Evolutionary conservation across 2,113 vertebrate species (phyloP).

Genomic region (Colinus virginianus): DNA sequence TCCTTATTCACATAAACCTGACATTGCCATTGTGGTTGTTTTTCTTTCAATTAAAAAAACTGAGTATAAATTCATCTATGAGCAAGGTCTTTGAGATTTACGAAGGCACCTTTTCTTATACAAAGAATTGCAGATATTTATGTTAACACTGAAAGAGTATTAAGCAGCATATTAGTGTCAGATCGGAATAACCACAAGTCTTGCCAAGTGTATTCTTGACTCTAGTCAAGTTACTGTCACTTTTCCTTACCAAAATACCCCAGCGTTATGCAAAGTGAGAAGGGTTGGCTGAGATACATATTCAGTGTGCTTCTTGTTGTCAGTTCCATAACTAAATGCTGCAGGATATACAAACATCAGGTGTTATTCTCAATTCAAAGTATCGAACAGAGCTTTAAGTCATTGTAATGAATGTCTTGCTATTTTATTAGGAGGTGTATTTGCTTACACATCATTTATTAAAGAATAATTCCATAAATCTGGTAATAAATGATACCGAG

Average conservation of each 20-base stretch:
- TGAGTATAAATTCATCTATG: neutral
- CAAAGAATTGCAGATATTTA: neutral
- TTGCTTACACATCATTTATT: neutral
- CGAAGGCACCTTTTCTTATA: neutral
- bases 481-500: slow-evolving; percentile 25
- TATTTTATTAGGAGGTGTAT: neutral
- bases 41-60: neutral
- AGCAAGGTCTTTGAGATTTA: neutral
- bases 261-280: neutral
- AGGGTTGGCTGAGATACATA: neutral
- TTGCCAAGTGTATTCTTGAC: neutral
- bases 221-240: neutral
- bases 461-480: slow-evolving; percentile 9
- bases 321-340: neutral
- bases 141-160: neutral
- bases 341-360: neutral
- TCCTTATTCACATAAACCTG: neutral
- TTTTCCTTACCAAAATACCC: neutral
- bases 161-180: neutral
- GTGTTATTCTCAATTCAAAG: slow-evolving; percentile 25
- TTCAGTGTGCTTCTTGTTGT: neutral
- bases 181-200: neutral
- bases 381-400: neutral
- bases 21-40: neutral
- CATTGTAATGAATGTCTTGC: neutral